A percentile compares a stretch with the other conserved stretches of the same genome.
These are phyloP conservation scores for Chloroclystis v-ata DNA, from an alignment of 2,888 invertebrate species.

Conservation along the genomic window DNA sequence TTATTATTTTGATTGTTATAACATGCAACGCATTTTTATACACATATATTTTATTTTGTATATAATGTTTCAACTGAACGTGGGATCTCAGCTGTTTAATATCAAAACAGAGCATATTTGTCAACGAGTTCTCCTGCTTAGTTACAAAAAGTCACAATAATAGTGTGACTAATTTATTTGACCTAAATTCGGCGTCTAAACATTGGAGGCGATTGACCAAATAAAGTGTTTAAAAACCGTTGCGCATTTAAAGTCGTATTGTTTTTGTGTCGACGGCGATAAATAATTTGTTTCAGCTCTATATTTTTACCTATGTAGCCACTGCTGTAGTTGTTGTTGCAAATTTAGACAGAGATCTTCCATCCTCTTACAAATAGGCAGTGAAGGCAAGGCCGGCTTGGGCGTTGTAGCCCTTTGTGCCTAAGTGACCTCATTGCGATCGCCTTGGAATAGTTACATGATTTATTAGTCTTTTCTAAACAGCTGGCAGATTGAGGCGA, in stretches of 20 bases:
- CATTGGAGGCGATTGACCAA: conserved; percentile 63
- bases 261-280: too few relatives aligned
- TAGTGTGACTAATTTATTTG: conserved; percentile 54
- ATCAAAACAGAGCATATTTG: conserved; percentile 1
- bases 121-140: conserved; percentile 31
- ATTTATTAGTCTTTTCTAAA: conserved; percentile 64
- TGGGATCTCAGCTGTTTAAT: too few relatives aligned
- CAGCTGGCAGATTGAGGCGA: conserved; percentile 47
- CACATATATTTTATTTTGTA: too few relatives aligned
- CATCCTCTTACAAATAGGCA: conserved; percentile 57
- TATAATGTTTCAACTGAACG: too few relatives aligned
- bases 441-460: conserved; percentile 75
- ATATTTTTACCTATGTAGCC: too few relatives aligned
- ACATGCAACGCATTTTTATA: too few relatives aligned
- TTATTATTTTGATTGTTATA: too few relatives aligned
- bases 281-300: too few relatives aligned
- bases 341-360: conserved; percentile 47
- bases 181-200: conserved; percentile 56
- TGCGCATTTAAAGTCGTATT: conserved; percentile 40
- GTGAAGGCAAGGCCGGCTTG: conserved; percentile 70
- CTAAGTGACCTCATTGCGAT: conserved; percentile 69
- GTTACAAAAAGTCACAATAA: conserved; percentile 29
- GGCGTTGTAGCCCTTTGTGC: conserved; percentile 51
- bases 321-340: too few relatives aligned
- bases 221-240: conserved; percentile 63